A percentile compares a stretch with the other conserved stretches of the same genome.
Conservation (phyloP, 2,888 invertebrate genomes). For the Amiota mariae region DNA sequence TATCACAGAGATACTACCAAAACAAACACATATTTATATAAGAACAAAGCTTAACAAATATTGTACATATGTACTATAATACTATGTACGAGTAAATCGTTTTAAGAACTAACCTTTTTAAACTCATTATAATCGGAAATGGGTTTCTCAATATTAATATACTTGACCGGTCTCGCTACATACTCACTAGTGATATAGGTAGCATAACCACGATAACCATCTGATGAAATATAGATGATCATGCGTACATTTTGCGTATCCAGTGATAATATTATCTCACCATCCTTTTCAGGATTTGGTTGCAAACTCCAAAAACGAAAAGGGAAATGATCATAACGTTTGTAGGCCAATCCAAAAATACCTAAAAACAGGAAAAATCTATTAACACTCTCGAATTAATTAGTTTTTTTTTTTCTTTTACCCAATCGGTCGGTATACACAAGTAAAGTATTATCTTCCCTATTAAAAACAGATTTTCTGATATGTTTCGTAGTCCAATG, state of each 20-base stretch:
- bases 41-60: too few species aligned
- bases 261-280: slow-evolving; percentile 50
- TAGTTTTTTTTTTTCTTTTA: slow-evolving; percentile 29
- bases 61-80: too few species aligned
- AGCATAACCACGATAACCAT: slow-evolving; percentile 59
- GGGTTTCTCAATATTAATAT: slow-evolving; percentile 59
- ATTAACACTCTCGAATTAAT: background rate
- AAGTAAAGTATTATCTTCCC: slow-evolving; percentile 42
- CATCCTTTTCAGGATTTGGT: slow-evolving; percentile 49
- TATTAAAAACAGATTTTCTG: slow-evolving; percentile 44
- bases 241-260: slow-evolving; percentile 55
- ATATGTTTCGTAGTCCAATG: slow-evolving; percentile 58
- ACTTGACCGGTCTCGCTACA: slow-evolving; percentile 50
- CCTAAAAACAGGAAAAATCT: slow-evolving; percentile 44
- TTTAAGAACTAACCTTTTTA: slow-evolving; percentile 47
- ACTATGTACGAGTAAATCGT: too few species aligned
- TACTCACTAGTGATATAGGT: slow-evolving; percentile 54
- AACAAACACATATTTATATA: background rate
- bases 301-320: slow-evolving; percentile 54
- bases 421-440: slow-evolving; percentile 60
- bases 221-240: slow-evolving; percentile 51
- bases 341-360: slow-evolving; percentile 58
- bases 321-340: slow-evolving; percentile 61
- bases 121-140: slow-evolving; percentile 56
- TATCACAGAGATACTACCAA: slow-evolving; percentile 56